Conservation (phyloP, 2,888 invertebrate genomes). For the Timandra comae region DNA sequence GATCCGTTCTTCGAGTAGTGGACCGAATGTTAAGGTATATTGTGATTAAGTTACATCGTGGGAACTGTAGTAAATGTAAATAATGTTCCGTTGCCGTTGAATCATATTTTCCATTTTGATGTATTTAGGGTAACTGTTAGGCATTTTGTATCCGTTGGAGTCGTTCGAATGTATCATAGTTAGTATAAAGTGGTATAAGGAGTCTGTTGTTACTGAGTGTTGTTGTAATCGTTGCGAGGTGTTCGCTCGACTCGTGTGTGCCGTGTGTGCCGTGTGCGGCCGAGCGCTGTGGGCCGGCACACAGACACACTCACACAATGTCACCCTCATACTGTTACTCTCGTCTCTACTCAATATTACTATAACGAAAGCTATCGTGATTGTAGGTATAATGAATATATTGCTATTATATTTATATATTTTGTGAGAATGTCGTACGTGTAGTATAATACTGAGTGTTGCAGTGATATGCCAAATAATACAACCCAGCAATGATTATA, state of each 20-base stretch:
- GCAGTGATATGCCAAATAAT: conserved; percentile 74
- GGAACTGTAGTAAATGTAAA: conserved; percentile 58
- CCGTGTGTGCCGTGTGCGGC: conserved; percentile 20
- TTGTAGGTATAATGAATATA: conserved; percentile 21
- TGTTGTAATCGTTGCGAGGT: conserved; percentile 55
- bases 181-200: conserved; percentile 45
- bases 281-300: too few species aligned
- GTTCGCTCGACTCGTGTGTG: conserved; percentile 40
- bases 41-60: conserved; percentile 56
- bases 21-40: conserved; percentile 33
- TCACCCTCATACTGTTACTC: neutral
- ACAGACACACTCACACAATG: too few species aligned
- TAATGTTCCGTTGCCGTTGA: conserved; percentile 55
- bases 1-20: conserved; percentile 42
- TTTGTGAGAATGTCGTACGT: conserved; percentile 49
- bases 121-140: conserved; percentile 66
- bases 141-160: conserved; percentile 68
- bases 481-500: conserved; percentile 69
- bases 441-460: conserved; percentile 52
- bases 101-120: conserved; percentile 66
- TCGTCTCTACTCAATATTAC: conserved; percentile 4
- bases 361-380: conserved; percentile 12
- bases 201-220: conserved; percentile 53
- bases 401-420: conserved; percentile 24
- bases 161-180: too few species aligned